phyloP scores from a whole-genome alignment of 2,888 invertebrate genomes.

The Zaprionus lineosus region DNA sequence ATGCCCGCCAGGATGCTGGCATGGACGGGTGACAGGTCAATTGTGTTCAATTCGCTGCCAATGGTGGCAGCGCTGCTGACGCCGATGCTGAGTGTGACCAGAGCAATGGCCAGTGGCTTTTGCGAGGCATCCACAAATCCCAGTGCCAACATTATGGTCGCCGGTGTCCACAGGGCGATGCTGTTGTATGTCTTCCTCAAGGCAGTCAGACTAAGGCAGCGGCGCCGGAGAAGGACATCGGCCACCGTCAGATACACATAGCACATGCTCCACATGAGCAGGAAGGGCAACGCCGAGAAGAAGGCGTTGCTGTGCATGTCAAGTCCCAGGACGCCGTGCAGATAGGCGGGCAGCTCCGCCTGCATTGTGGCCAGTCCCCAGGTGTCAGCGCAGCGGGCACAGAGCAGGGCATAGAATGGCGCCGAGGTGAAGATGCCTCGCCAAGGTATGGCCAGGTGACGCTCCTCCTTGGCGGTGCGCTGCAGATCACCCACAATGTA shows the following conservation, averaged over 20 bases:
- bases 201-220: constrained; percentile 79
- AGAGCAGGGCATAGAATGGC: constrained; percentile 85
- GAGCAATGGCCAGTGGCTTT: constrained; percentile 82
- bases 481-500: constrained; percentile 85
- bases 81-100: constrained; percentile 84
- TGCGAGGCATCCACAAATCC: constrained; percentile 83
- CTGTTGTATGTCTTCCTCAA: constrained; percentile 76
- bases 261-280: constrained; percentile 83
- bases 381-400: constrained; percentile 86
- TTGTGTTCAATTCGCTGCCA: constrained; percentile 84
- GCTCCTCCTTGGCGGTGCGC: constrained; percentile 53
- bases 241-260: constrained; percentile 82
- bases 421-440: constrained; percentile 85
- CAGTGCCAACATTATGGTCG: constrained; percentile 84
- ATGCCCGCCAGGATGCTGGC: constrained; percentile 87
- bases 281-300: constrained; percentile 84
- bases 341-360: constrained; percentile 86
- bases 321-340: constrained; percentile 86
- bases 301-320: constrained; percentile 85
- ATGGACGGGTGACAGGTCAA: constrained; percentile 87
- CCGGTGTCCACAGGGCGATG: constrained; percentile 84
- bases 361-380: constrained; percentile 89
- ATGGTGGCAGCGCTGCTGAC: constrained; percentile 79
- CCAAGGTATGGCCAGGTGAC: constrained; percentile 85
- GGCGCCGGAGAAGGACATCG: constrained; percentile 82